Percentiles rank a stretch among this genome's conserved stretches.
Evolutionary conservation across 2,797 vertebrate genomes (phyloP).

Genomic region (Bovichtus diacanthus): DNA sequence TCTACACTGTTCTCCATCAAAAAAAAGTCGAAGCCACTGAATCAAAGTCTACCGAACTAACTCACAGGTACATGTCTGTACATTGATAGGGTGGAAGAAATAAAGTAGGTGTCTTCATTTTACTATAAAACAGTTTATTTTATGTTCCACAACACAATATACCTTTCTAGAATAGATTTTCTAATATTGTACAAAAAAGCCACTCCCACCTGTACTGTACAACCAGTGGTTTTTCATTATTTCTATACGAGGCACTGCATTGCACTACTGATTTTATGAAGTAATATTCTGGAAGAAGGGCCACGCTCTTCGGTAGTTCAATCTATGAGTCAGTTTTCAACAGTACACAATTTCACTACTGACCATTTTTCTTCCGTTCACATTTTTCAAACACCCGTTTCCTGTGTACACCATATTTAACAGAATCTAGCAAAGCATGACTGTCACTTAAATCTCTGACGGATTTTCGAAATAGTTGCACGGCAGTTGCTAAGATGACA

Average conservation of each 20-base stretch:
- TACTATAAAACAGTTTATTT: constrained; percentile 61
- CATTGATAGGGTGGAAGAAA: neutral
- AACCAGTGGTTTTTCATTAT: constrained; percentile 46
- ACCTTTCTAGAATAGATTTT: neutral
- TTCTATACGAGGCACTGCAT: constrained; percentile 7
- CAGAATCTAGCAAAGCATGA: neutral
- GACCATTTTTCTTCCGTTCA: constrained; percentile 19
- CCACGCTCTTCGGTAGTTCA: neutral
- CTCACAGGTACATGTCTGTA: neutral
- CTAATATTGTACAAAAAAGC: constrained; percentile 39
- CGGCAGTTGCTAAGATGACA: neutral
- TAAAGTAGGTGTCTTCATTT: constrained; percentile 3
- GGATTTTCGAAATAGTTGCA: constrained; percentile 17
- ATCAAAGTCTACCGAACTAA: neutral
- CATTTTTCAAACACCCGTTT: constrained; percentile 22
- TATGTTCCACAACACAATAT: constrained; percentile 19
- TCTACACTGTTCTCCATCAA: too few relatives aligned
- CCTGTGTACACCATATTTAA: neutral
- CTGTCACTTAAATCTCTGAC: constrained; percentile 6
- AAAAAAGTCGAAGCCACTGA: neutral
- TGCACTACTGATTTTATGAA: neutral
- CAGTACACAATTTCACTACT: neutral
- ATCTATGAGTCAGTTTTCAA: neutral
- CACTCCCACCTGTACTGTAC: constrained; percentile 42
- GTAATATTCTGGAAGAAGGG: constrained; percentile 15